Evolutionary conservation across 1,140 invertebrate genomes (phyloP).

Genomic region (Drosophila takahashii): DNA sequence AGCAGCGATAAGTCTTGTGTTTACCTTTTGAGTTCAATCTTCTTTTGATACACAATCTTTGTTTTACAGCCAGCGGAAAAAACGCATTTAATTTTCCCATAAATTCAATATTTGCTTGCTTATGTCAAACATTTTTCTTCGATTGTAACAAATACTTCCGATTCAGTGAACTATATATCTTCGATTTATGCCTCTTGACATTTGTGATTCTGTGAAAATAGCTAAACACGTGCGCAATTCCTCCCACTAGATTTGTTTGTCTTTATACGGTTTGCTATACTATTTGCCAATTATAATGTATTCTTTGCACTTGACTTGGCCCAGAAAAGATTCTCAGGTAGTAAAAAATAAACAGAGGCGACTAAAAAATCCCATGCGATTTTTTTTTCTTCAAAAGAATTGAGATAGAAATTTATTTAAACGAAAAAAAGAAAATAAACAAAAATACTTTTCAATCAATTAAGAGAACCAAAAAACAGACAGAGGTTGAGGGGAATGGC

Average conservation of each 20-base stretch:
- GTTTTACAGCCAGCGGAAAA: background rate
- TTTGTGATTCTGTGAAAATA: constrained; percentile 21
- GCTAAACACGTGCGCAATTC: constrained; percentile 19
- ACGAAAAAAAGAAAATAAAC: constrained; percentile 18
- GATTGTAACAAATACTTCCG: constrained; percentile 14
- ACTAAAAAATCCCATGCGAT: constrained; percentile 20
- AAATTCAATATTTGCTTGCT: constrained; percentile 17
- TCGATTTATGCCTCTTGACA: constrained; percentile 10
- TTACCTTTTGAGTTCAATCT: constrained; percentile 31
- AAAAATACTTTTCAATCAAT: constrained; percentile 36
- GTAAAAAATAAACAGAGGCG: constrained; percentile 6
- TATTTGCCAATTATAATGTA: constrained; percentile 44
- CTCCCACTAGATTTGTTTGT: background rate
- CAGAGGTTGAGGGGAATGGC: constrained; percentile 28
- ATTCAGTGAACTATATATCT: constrained; percentile 6
- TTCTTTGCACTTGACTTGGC: constrained; percentile 25
- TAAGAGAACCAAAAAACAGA: constrained; percentile 31
- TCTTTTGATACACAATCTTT: background rate
- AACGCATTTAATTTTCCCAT: background rate
- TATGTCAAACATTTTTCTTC: background rate
- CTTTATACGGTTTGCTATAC: background rate
- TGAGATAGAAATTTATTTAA: constrained; percentile 24
- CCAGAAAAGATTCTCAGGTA: constrained; percentile 8
- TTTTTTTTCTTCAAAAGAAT: constrained; percentile 22
- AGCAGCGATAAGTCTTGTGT: constrained; percentile 21